phyloP scores from a whole-genome alignment of 2,888 invertebrate genomes.

The Dryocosmus kuriphilus region DNA sequence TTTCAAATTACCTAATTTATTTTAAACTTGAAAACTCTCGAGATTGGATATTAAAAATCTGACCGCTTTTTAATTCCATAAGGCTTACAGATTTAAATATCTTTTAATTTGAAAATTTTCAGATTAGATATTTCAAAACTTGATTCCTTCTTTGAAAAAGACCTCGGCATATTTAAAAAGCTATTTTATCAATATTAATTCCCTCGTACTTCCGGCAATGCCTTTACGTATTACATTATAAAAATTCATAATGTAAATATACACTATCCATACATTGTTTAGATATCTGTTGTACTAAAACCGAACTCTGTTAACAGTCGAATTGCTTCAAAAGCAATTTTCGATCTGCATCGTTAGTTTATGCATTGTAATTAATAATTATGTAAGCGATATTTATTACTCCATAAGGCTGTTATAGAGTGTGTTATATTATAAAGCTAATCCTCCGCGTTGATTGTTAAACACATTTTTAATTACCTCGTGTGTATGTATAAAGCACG shows the following conservation, averaged over 20 bases:
- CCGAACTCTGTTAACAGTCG: slow-evolving; percentile 11
- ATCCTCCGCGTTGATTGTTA: slow-evolving; percentile 1
- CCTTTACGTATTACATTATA: background rate
- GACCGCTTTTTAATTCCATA: slow-evolving; percentile 8
- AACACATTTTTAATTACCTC: slow-evolving; percentile 7
- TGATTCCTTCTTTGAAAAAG: background rate
- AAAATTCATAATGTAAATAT: slow-evolving; percentile 27
- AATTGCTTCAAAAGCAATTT: slow-evolving; percentile 9
- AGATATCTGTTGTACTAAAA: background rate
- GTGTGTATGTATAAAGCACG: background rate
- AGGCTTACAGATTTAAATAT: background rate
- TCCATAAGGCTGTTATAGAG: slow-evolving; percentile 34
- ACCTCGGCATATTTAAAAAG: background rate
- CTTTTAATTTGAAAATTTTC: background rate
- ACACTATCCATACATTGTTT: background rate
- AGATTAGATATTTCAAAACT: background rate
- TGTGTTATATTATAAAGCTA: slow-evolving; percentile 5
- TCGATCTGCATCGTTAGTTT: slow-evolving; percentile 29
- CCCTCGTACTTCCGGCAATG: background rate
- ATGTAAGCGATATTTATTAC: slow-evolving; percentile 24
- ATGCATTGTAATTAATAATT: slow-evolving; percentile 17
- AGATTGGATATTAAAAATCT: background rate
- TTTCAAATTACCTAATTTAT: background rate
- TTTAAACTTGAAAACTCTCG: background rate
- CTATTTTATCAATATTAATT: slow-evolving; percentile 23